Percentiles rank a stretch among this genome's conserved stretches.
Conservation (phyloP, 2,113 vertebrate species). For the Ceyx margarethae region DNA sequence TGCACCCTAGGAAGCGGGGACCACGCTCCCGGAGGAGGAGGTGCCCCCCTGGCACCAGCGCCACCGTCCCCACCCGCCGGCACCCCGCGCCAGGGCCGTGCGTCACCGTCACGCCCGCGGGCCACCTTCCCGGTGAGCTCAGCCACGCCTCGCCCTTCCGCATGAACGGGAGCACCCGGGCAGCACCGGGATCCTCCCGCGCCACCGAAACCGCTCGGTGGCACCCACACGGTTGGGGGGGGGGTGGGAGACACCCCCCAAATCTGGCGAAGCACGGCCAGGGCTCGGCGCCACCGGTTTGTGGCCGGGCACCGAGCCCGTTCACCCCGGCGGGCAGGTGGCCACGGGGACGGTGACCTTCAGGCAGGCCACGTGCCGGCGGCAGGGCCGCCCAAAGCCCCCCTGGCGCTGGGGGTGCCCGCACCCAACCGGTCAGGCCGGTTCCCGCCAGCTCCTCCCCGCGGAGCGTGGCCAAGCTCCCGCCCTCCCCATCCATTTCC, state of each 20-base stretch:
- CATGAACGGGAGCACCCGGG: background rate
- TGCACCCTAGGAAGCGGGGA: accelerated
- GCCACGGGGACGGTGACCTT: slow-evolving; percentile 19
- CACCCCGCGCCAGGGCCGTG: background rate
- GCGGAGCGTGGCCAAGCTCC: background rate
- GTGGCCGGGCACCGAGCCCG: background rate
- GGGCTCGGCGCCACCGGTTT: accelerated
- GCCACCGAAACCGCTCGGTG: background rate
- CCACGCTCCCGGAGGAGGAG: accelerated
- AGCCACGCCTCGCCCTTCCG: background rate
- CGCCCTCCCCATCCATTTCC: background rate
- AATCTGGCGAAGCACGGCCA: background rate
- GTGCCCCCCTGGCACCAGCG: accelerated
- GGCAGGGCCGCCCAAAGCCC: background rate
- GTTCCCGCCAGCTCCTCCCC: slow-evolving; percentile 24
- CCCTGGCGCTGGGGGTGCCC: background rate
- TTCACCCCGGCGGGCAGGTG: background rate
- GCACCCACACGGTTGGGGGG: background rate
- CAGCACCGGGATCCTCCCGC: background rate
- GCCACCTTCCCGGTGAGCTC: slow-evolving; percentile 38
- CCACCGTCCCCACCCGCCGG: background rate
- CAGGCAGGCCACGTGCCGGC: background rate
- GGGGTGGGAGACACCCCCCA: too few relatives aligned
- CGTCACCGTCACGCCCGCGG: background rate
- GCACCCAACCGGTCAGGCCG: slow-evolving; percentile 43